Percentiles rank a stretch among this genome's conserved stretches.
These are phyloP conservation scores for Leistus spinibarbis DNA, from an alignment of 2,888 invertebrate genomes.

Conservation along the genomic window DNA sequence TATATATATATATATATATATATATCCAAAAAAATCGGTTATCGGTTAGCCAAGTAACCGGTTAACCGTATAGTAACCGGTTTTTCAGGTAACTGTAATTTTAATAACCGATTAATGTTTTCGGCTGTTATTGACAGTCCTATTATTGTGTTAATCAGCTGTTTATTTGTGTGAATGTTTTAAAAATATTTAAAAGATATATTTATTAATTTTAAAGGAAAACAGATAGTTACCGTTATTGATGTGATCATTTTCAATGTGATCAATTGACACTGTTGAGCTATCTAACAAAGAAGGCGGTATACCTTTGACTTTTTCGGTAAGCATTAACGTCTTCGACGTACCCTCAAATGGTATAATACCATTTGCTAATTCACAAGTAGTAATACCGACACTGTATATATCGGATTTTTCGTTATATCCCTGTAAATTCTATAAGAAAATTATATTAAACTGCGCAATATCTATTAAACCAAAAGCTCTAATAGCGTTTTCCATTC, in stretches of 20 bases:
- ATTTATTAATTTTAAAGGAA: no score
- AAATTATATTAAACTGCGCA: not conserved
- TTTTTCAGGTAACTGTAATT: no score
- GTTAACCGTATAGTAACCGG: no score
- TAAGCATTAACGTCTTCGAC: constrained; percentile 86
- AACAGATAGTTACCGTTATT: constrained; percentile 47
- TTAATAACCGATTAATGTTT: no score
- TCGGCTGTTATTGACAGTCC: no score
- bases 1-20: no score
- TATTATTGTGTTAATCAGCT: not conserved
- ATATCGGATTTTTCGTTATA: constrained; percentile 91
- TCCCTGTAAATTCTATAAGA: constrained; percentile 74
- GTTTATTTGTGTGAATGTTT: not conserved
- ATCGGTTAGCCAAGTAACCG: no score
- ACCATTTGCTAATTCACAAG: constrained; percentile 89
- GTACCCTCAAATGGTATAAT: constrained; percentile 86
- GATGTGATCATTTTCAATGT: constrained; percentile 54
- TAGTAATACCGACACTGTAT: constrained; percentile 87
- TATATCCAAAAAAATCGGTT: no score
- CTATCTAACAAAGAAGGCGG: constrained; percentile 77
- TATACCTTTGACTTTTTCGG: constrained; percentile 84
- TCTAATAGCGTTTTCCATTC: not conserved
- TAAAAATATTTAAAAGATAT: no score
- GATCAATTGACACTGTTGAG: constrained; percentile 67
- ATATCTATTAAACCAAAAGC: not conserved